Evolutionary conservation across 1,140 invertebrate species (phyloP).

Genomic region (Hirudo medicinalis): DNA sequence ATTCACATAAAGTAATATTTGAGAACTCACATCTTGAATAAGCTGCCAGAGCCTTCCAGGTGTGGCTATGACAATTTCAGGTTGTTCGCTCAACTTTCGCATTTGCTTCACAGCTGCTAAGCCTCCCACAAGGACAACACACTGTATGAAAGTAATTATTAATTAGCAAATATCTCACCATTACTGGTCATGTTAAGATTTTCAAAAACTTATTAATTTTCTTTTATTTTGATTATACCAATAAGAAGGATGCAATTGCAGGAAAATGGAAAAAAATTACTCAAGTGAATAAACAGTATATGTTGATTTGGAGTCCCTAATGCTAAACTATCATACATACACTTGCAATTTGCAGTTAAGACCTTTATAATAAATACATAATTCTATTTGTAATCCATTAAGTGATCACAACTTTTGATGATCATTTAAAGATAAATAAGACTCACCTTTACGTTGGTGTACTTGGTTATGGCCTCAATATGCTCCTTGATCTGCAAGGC

Average conservation of each 20-base stretch:
- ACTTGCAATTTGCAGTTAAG: neutral
- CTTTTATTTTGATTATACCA: neutral
- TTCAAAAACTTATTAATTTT: conserved; percentile 7
- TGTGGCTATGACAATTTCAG: conserved; percentile 88
- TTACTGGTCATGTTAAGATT: no score
- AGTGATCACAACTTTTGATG: no score
- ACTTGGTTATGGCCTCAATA: conserved; percentile 62
- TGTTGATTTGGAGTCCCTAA: no score
- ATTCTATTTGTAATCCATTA: no score
- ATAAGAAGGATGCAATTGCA: no score
- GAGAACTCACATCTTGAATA: conserved; percentile 52
- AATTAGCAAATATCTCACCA: neutral
- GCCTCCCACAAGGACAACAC: conserved; percentile 73
- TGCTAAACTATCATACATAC: neutral
- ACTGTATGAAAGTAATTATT: conserved; percentile 28
- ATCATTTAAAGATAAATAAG: conserved; percentile 1
- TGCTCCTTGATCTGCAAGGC: conserved; percentile 85
- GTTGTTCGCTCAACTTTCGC: conserved; percentile 59
- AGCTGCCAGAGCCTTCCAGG: conserved; percentile 91
- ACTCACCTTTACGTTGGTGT: conserved; percentile 55
- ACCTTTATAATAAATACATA: no score
- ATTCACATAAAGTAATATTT: no score
- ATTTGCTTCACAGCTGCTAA: conserved; percentile 78
- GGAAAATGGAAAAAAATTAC: no score
- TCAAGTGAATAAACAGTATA: no score